Percentiles rank a stretch among this genome's conserved stretches.
These are phyloP conservation scores for Bombus difficillimus DNA, from an alignment of 1,140 invertebrate genomes.

Conservation along the genomic window DNA sequence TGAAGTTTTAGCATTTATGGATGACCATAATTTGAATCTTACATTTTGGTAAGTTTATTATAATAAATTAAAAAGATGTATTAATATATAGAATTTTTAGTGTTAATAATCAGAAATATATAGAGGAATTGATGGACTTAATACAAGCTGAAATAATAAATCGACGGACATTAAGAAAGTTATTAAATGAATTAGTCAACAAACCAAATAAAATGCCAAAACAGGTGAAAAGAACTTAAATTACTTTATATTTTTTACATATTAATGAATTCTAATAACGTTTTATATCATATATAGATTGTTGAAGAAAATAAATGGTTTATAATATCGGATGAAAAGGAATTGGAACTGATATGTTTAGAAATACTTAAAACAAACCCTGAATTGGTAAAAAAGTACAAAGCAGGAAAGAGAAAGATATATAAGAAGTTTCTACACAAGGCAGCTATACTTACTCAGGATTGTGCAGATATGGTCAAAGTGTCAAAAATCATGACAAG, in stretches of 20 bases:
- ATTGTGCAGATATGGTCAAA: slow-evolving; percentile 86
- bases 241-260: slow-evolving; percentile 1
- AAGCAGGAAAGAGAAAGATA: slow-evolving; percentile 88
- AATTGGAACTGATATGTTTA: slow-evolving; percentile 85
- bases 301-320: slow-evolving; percentile 85
- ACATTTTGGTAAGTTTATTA: slow-evolving; percentile 82
- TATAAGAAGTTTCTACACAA: slow-evolving; percentile 86
- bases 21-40: slow-evolving; percentile 85
- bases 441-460: slow-evolving; percentile 84
- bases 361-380: slow-evolving; percentile 86
- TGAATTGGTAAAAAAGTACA: slow-evolving; percentile 86
- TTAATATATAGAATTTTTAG: slow-evolving; percentile 73
- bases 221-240: slow-evolving; percentile 75
- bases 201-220: slow-evolving; percentile 77
- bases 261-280: slow-evolving; percentile 32
- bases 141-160: slow-evolving; percentile 85
- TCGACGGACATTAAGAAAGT: slow-evolving; percentile 82
- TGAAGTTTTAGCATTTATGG: slow-evolving; percentile 85
- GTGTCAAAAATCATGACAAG: slow-evolving; percentile 85
- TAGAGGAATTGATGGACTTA: slow-evolving; percentile 86
- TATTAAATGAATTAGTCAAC: slow-evolving; percentile 84
- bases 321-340: slow-evolving; percentile 85
- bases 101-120: slow-evolving; percentile 76
- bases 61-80: slow-evolving; percentile 47
- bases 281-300: slow-evolving; percentile 81